Conservation (phyloP, 2,797 vertebrate genomes). For the Acestrorhynchus altus region DNA sequence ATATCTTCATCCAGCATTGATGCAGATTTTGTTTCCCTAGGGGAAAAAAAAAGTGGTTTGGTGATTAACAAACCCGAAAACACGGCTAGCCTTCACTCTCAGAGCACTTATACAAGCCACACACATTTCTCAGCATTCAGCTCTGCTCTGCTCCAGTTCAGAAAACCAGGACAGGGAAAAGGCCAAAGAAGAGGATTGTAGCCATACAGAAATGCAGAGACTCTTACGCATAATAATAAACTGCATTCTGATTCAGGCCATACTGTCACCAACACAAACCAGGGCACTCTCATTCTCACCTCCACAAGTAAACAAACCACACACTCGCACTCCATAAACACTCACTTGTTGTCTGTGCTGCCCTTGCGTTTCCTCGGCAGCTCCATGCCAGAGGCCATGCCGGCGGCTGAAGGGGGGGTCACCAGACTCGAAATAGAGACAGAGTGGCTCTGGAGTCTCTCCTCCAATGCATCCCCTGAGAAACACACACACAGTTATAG, state of each 20-base stretch:
- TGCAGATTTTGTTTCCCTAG: conserved; percentile 75
- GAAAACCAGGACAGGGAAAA: conserved; percentile 6
- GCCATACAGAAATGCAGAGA: conserved; percentile 1
- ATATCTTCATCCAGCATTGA: conserved; percentile 74
- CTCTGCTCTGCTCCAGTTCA: conserved; percentile 21
- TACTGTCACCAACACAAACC: background rate
- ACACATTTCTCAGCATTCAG: background rate
- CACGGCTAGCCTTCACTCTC: conserved; percentile 5
- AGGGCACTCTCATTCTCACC: background rate
- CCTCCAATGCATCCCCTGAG: conserved; percentile 74
- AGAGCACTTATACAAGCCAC: conserved; percentile 12
- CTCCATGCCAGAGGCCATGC: conserved; percentile 76
- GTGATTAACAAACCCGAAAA: conserved; percentile 22
- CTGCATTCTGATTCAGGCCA: background rate
- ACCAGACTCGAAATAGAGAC: conserved; percentile 72
- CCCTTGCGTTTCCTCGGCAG: conserved; percentile 88
- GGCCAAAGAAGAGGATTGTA: conserved; percentile 23
- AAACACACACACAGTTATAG: conserved; percentile 35
- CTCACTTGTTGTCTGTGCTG: conserved; percentile 83
- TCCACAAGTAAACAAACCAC: background rate
- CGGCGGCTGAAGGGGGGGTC: conserved; percentile 66
- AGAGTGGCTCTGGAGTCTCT: conserved; percentile 72
- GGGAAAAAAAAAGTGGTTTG: conserved; percentile 57
- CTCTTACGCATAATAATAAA: background rate
- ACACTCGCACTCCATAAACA: conserved; percentile 57